Evolutionary conservation across 1,140 invertebrate species (phyloP).

Genomic region (Drepana arcuata): DNA sequence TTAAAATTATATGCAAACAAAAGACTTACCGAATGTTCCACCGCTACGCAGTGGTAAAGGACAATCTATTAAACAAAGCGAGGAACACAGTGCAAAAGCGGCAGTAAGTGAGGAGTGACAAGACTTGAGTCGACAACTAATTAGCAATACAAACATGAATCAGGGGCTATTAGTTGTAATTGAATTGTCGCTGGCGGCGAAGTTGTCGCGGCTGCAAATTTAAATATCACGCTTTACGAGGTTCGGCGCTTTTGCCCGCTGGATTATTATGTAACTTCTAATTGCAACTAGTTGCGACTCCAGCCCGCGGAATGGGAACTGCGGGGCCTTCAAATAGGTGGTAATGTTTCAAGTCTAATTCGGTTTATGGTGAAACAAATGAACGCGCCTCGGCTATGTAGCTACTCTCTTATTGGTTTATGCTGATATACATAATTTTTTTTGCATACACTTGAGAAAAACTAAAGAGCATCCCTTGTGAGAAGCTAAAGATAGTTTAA

Average conservation of each 20-base stretch:
- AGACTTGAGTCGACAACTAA: conserved; percentile 66
- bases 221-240: conserved; percentile 61
- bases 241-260: conserved; percentile 20
- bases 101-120: conserved; percentile 61
- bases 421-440: no score
- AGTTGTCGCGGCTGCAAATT: conserved; percentile 57
- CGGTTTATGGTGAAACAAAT: no score
- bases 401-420: no score
- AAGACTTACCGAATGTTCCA: conserved; percentile 30
- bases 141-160: conserved; percentile 72
- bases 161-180: conserved; percentile 70
- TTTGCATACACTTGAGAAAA: no score
- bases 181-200: conserved; percentile 61
- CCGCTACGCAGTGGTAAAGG: conserved; percentile 26
- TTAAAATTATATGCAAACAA: conserved; percentile 42
- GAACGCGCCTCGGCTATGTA: no score
- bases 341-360: no score
- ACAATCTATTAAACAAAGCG: conserved; percentile 53
- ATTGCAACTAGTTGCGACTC: conserved; percentile 6
- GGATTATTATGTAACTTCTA: conserved; percentile 11
- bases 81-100: conserved; percentile 30
- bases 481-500: no score
- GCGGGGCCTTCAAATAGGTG: no score
- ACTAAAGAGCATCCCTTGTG: no score
- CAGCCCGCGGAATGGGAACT: no score